Evolutionary conservation across 2,113 vertebrate genomes (phyloP).

Genomic region (Struthidea cinerea): DNA sequence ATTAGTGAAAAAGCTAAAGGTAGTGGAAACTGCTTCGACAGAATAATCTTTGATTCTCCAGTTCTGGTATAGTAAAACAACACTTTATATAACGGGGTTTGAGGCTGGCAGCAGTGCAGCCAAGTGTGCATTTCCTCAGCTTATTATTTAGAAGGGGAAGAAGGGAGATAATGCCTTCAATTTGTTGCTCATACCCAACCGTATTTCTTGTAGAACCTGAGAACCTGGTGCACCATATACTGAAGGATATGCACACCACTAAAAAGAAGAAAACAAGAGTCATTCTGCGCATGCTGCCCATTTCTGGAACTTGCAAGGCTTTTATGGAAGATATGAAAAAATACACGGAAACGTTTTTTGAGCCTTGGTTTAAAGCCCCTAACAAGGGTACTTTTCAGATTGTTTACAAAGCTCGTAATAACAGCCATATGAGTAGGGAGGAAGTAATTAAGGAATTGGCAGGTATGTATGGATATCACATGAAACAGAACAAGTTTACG

Average conservation of each 20-base stretch:
- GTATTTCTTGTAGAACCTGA: slow-evolving; percentile 79
- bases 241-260: slow-evolving; percentile 86
- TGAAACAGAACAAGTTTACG: background rate
- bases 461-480: slow-evolving; percentile 70
- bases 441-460: slow-evolving; percentile 92
- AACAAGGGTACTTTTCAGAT: slow-evolving; percentile 89
- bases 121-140: background rate
- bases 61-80: background rate
- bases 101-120: background rate
- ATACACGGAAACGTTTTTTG: slow-evolving; percentile 85
- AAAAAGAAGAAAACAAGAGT: slow-evolving; percentile 91
- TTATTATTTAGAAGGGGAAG: background rate
- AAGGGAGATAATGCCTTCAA: background rate
- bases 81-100: background rate
- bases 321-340: slow-evolving; percentile 92
- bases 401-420: slow-evolving; percentile 93
- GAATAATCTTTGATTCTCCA: background rate
- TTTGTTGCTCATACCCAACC: background rate
- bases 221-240: slow-evolving; percentile 89
- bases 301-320: slow-evolving; percentile 90
- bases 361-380: slow-evolving; percentile 92
- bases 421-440: slow-evolving; percentile 88
- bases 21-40: background rate
- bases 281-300: slow-evolving; percentile 92
- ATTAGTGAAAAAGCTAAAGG: background rate